Conservation (phyloP, 2,888 invertebrate species). For the Microplitis deprimator region DNA sequence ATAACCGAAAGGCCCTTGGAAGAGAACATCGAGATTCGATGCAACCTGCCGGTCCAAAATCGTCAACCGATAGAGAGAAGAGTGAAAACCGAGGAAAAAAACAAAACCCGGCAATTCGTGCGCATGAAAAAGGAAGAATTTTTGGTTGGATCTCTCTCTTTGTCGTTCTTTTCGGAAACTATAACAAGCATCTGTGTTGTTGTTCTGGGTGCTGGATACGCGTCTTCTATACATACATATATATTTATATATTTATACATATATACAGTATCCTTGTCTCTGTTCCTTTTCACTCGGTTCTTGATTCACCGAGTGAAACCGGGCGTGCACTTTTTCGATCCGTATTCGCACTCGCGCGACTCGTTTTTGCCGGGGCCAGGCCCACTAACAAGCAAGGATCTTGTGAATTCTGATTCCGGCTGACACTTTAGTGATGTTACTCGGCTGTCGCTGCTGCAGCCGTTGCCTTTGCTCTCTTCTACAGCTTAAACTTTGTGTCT, state of each 20-base stretch:
- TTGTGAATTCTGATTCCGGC: constrained; percentile 70
- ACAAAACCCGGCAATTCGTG: constrained; percentile 47
- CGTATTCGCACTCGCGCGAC: constrained; percentile 55
- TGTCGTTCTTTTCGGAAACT: neutral
- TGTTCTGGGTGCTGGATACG: constrained; percentile 1
- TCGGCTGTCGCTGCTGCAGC: constrained; percentile 55
- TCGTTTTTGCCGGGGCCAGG: constrained; percentile 63
- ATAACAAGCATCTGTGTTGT: constrained; percentile 25
- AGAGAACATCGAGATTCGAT: constrained; percentile 32
- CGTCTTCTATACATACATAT: constrained; percentile 4
- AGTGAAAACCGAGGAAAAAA: constrained; percentile 51
- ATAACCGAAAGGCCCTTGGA: constrained; percentile 51
- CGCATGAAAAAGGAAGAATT: constrained; percentile 35
- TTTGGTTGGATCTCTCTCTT: constrained; percentile 21
- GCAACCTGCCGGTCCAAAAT: constrained; percentile 21
- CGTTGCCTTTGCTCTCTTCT: constrained; percentile 22
- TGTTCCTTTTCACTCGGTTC: constrained; percentile 36
- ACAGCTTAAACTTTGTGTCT: constrained; percentile 28
- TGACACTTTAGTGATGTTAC: constrained; percentile 71
- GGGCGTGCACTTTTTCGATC: constrained; percentile 45
- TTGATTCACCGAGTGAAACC: constrained; percentile 44
- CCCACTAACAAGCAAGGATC: constrained; percentile 68
- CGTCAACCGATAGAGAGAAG: constrained; percentile 51
- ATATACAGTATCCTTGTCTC: neutral
- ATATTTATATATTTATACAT: neutral